Conservation (phyloP, 2,888 invertebrate species). For the Nemotelus pantherinus region DNA sequence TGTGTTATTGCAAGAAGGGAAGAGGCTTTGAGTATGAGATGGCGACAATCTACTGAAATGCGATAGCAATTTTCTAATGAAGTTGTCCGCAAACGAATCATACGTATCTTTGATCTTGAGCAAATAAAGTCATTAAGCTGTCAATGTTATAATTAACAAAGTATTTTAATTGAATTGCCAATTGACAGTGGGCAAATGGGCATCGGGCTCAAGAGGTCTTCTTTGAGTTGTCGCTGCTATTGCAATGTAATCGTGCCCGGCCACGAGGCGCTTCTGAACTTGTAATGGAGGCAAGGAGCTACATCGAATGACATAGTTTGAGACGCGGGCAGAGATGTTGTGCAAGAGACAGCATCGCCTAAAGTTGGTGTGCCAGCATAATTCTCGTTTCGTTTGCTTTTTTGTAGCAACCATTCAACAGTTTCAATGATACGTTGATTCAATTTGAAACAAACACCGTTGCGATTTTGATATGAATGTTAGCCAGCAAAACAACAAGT, state of each 20-base stretch:
- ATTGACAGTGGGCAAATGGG: constrained; percentile 42
- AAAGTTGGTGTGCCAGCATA: constrained; percentile 33
- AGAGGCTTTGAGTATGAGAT: background rate
- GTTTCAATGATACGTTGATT: background rate
- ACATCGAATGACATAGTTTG: constrained; percentile 46
- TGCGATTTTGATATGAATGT: background rate
- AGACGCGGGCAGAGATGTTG: constrained; percentile 37
- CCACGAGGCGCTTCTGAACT: constrained; percentile 28
- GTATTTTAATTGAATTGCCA: constrained; percentile 55
- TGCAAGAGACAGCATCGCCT: constrained; percentile 34
- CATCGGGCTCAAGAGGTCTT: background rate
- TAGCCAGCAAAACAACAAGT: background rate
- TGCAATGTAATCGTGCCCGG: constrained; percentile 23
- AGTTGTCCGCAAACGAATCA: constrained; percentile 28
- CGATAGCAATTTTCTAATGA: constrained; percentile 33
- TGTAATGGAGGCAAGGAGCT: constrained; percentile 39
- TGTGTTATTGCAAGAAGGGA: background rate
- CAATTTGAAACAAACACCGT: background rate
- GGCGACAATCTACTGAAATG: constrained; percentile 7
- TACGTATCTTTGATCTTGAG: constrained; percentile 39
- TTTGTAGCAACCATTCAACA: background rate
- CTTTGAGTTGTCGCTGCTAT: background rate
- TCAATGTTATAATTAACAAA: constrained; percentile 54
- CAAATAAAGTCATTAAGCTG: constrained; percentile 54
- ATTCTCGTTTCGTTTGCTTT: background rate